Evolutionary conservation across 2,113 vertebrate species (phyloP).

Genomic region (Entomyzon cyanotis): DNA sequence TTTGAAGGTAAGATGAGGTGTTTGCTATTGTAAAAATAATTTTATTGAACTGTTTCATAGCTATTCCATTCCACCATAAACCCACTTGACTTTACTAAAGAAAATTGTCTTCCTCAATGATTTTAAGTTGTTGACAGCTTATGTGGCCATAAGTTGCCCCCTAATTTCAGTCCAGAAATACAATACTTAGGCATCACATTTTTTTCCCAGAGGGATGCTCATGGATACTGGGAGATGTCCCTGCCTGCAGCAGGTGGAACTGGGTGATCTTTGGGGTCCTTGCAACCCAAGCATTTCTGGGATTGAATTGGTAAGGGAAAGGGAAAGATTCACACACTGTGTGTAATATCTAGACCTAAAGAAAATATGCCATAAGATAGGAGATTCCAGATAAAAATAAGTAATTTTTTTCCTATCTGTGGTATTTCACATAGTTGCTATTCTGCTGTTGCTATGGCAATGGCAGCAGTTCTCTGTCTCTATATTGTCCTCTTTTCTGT

Average conservation of each 20-base stretch:
- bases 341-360: neutral
- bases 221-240: neutral
- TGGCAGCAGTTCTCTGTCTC: neutral
- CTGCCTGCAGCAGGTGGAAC: neutral
- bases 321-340: neutral
- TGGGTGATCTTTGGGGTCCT: neutral
- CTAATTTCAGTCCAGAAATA: neutral
- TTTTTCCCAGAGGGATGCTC: neutral
- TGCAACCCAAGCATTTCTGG: neutral
- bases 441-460: slow-evolving; percentile 16
- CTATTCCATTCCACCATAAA: neutral
- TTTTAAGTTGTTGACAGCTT: neutral
- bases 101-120: neutral
- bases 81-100: neutral
- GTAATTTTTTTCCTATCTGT: neutral
- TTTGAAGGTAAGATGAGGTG: neutral
- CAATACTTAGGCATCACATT: neutral
- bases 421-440: neutral
- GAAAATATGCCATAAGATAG: neutral
- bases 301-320: neutral
- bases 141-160: neutral
- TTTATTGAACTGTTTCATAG: neutral
- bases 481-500: neutral
- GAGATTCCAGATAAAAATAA: neutral
- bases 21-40: neutral